Conservation (phyloP, 2,797 vertebrate genomes). For the Fringilla coelebs region DNA sequence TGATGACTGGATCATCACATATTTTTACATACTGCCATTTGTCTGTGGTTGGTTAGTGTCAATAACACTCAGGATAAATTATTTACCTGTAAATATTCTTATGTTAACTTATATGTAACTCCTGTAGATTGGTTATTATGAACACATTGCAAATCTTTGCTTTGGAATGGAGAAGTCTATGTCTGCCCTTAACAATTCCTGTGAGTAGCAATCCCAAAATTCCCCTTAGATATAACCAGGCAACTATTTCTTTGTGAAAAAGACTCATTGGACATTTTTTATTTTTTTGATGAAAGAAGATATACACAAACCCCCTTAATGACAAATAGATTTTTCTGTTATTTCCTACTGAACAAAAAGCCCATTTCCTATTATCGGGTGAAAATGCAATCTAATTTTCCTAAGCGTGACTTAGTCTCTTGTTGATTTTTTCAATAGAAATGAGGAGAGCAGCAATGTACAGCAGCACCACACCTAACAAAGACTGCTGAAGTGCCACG, state of each 20-base stretch:
- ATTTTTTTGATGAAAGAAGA: not conserved
- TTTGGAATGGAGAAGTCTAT: not conserved
- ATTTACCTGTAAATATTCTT: not conserved
- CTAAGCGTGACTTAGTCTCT: not conserved
- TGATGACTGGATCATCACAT: not conserved
- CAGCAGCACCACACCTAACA: not conserved
- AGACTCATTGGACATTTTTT: not conserved
- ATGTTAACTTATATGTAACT: not conserved
- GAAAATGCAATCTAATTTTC: slow-evolving; percentile 19
- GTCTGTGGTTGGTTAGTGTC: not conserved
- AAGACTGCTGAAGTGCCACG: not conserved
- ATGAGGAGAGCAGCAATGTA: not conserved
- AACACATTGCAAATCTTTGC: not conserved
- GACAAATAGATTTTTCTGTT: not conserved
- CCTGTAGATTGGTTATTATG: not conserved
- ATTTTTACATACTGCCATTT: not conserved
- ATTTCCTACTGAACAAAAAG: not conserved
- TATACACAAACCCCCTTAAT: not conserved
- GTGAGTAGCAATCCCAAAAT: not conserved
- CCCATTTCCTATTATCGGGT: not conserved
- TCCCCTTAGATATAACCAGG: not conserved
- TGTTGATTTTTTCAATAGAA: not conserved
- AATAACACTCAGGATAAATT: not conserved
- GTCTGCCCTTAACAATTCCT: not conserved
- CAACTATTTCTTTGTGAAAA: not conserved